Evolutionary conservation across 2,888 invertebrate genomes (phyloP), one percentile per base, ranked within the genome.

Genomic region (Parapristionchus giblindavisi): DNA sequence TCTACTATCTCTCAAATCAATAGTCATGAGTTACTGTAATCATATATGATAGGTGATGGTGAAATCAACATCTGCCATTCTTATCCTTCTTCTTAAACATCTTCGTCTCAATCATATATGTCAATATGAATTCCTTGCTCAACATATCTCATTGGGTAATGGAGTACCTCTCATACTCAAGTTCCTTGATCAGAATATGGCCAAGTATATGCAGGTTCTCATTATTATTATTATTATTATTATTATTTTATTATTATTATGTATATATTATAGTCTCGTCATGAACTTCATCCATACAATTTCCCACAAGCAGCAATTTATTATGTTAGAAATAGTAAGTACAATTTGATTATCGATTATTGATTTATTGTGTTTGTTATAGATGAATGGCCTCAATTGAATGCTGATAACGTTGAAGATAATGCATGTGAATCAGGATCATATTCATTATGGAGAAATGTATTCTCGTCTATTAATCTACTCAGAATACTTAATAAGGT

Each of bases 101-200:
- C 95, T 98, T 87, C 98, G 98, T 90, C 88, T 93, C 60, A 99
- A 97, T 90, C 99, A 99, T 90, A 92, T 98, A 63, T 99, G 97
- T 89, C 99, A 99, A 88, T 99, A 98, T 91, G 72, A 72, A 40
- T 72, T 72, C 51, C 72, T 72, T 24, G 72, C 72, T 34, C 72
- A 72, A 24, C 72, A 72, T n/a, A 36, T 72, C 48, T 72, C 72
- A 8, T 48, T 72, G 1, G 98, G 98, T 77, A 99, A 99, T 89
- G 99, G 98, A 88, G 96, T 99, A 89, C 99, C 99, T 0, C 90
- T 99, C 78, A 95, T 99, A 29, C 91, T 99, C 74, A 99, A 99
- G 89, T 99, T 99, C 90, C 94, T 99, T 89, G 99, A 99, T 90
- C 98, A 99, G 89, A 96, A 97, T 87, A 96, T 98, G 80, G 92